Evolutionary conservation across 2,113 vertebrate genomes (phyloP).

Genomic region (Leucosticte australis): DNA sequence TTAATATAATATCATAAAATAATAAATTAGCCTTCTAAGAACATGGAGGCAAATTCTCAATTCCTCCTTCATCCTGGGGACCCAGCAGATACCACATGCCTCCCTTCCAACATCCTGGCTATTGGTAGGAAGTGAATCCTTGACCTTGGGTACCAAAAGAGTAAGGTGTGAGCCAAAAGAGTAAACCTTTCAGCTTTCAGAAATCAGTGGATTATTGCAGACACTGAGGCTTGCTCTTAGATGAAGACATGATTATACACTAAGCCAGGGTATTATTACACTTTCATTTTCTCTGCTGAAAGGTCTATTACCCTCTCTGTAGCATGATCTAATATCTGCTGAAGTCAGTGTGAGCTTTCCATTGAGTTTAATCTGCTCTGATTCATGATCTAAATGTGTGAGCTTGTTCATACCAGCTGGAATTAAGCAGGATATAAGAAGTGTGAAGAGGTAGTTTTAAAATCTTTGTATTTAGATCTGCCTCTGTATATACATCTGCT

Average conservation of each 20-base stretch:
- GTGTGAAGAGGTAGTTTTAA: background rate
- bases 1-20: too few relatives aligned
- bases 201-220: background rate
- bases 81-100: too few relatives aligned
- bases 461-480: background rate
- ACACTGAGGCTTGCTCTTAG: background rate
- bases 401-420: background rate
- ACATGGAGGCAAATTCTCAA: too few relatives aligned
- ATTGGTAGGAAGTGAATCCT: background rate
- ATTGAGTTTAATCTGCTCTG: constrained; percentile 9
- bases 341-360: constrained; percentile 27
- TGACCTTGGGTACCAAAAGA: background rate
- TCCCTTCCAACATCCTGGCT: background rate
- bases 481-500: background rate
- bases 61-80: too few relatives aligned
- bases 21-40: too few relatives aligned
- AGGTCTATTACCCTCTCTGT: constrained; percentile 48
- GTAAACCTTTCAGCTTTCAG: background rate
- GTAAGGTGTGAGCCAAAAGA: background rate
- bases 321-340: constrained; percentile 36
- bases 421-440: background rate
- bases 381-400: constrained; percentile 16
- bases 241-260: constrained; percentile 43
- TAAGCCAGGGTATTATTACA: constrained; percentile 34
- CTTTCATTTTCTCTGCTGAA: constrained; percentile 50